A percentile compares a stretch with the other conserved stretches of the same genome.
These are phyloP conservation scores for Phalangium opilio DNA, from an alignment of 2,888 invertebrate genomes.

Conservation along the genomic window DNA sequence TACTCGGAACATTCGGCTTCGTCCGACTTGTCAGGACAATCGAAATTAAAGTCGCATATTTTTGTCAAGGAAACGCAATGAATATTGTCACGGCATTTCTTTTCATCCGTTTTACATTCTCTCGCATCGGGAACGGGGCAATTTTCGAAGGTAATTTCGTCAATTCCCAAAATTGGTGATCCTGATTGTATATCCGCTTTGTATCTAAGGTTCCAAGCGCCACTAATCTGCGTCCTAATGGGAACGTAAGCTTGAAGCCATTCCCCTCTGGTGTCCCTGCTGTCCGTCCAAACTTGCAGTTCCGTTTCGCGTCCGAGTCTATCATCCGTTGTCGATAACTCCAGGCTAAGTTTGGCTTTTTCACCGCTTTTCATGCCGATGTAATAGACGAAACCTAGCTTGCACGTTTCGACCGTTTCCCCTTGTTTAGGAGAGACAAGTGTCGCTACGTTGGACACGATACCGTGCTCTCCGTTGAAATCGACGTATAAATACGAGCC, in stretches of 20 bases:
- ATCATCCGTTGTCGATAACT: conserved; percentile 4
- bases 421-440: conserved; percentile 11
- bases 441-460: conserved; percentile 7
- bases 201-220: conserved; percentile 15
- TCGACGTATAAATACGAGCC: conserved; percentile 15
- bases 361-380: conserved; percentile 10
- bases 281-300: conserved; percentile 8
- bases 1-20: conserved; percentile 13
- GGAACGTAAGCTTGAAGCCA: conserved; percentile 6
- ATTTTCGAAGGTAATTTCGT: conserved; percentile 11
- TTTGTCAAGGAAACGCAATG: conserved; percentile 10
- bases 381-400: conserved; percentile 16
- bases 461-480: conserved; percentile 1
- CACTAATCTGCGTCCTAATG: conserved; percentile 7
- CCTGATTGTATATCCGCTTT: conserved; percentile 11
- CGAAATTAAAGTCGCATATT: conserved; percentile 13
- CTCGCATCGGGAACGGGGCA: conserved; percentile 13
- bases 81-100: conserved; percentile 8
- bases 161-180: conserved; percentile 12
- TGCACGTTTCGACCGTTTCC: conserved; percentile 8
- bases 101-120: conserved; percentile 9
- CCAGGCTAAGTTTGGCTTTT: conserved; percentile 9
- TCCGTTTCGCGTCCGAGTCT: background rate
- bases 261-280: conserved; percentile 5
- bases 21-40: conserved; percentile 15